Conservation (phyloP, 2,797 vertebrate species). For the Poeciliopsis turneri region DNA sequence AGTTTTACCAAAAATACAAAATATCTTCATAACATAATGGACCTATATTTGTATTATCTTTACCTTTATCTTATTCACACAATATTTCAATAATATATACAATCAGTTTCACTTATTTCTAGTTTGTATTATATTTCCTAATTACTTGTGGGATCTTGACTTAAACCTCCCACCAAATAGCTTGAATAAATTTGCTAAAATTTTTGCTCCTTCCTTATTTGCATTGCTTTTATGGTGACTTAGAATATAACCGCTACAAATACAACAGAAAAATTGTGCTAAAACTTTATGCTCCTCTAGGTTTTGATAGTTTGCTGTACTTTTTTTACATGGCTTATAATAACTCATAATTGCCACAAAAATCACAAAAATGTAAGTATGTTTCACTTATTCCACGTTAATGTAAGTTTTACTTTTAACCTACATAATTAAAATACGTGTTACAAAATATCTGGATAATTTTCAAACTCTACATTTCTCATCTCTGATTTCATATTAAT, state of each 20-base stretch:
- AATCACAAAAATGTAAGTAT: not conserved
- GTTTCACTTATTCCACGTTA: not conserved
- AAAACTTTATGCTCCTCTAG: not conserved
- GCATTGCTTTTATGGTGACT: not conserved
- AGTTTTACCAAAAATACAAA: not conserved
- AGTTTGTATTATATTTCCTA: not conserved
- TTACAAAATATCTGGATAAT: not conserved
- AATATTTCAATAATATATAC: not conserved
- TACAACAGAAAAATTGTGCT: not conserved
- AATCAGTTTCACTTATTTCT: not conserved
- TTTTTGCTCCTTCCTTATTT: not conserved
- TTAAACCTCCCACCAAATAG: not conserved
- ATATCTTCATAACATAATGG: not conserved
- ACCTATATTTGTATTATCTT: not conserved
- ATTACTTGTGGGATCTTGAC: not conserved
- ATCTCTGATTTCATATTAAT: not conserved
- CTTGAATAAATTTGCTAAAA: not conserved
- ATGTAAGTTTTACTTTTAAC: not conserved
- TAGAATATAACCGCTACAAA: not conserved
- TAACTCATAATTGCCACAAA: not conserved
- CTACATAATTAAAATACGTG: not conserved
- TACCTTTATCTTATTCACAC: not conserved
- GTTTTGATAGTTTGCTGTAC: not conserved
- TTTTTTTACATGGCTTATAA: not conserved
- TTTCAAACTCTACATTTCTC: not conserved